Percentiles rank a stretch among this genome's conserved stretches.
These are phyloP conservation scores for Ploceus nigricollis DNA, from an alignment of 2,113 vertebrate genomes.

Conservation along the genomic window DNA sequence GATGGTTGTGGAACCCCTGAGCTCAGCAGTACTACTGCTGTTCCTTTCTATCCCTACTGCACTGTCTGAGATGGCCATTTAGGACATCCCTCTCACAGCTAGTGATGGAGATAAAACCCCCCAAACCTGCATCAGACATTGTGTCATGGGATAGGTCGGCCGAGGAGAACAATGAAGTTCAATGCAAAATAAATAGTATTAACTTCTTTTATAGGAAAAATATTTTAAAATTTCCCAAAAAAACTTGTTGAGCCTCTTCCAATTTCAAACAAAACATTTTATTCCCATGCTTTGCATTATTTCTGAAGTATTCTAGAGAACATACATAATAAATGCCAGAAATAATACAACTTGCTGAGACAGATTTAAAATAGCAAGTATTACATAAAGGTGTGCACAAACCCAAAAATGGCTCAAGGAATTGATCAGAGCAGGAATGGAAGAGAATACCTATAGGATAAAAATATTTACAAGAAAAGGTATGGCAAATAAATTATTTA, in stretches of 20 bases:
- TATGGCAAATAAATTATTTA: background rate
- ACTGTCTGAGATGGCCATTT: background rate
- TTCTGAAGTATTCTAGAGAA: background rate
- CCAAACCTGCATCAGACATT: background rate
- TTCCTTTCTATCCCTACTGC: background rate
- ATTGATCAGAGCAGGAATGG: background rate
- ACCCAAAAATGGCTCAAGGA: background rate
- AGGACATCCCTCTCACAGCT: background rate
- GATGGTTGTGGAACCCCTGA: background rate
- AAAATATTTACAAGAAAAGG: background rate
- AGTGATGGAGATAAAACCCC: background rate
- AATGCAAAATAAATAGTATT: background rate
- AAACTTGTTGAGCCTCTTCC: background rate
- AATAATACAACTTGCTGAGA: background rate
- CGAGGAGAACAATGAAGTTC: background rate
- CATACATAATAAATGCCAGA: background rate
- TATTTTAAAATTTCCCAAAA: background rate
- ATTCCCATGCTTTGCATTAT: background rate
- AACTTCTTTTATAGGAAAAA: background rate
- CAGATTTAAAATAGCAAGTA: background rate
- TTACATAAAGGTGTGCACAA: background rate
- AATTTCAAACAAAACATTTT: slow-evolving; percentile 9
- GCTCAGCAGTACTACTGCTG: background rate
- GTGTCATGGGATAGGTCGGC: background rate
- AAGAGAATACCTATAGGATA: background rate